Base-by-base conservation (phyloP, 2,113 vertebrate genomes). In the Phasianus colchicus region DNA sequence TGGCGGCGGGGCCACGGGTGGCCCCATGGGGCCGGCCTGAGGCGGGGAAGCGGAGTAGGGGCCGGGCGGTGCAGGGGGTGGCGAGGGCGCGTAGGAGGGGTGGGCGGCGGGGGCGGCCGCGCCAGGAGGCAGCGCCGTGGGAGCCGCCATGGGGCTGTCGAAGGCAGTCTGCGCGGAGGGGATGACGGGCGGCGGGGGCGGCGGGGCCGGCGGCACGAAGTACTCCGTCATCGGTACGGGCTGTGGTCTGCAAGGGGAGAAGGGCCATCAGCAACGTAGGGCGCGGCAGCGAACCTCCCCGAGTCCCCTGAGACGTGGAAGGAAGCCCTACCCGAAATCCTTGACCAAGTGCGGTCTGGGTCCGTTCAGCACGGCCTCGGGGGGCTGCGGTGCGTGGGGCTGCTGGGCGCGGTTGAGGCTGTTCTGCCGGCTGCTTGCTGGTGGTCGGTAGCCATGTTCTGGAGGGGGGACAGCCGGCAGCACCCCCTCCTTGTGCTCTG, bases 141-240 rank as follows among this genome's bases (percentile, higher is more conserved):
- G 95, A 36, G 95, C 97, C 1, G 94, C 69, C 27, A 97, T 91
- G 79, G 98, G 97, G 88, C 98, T 98, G 96, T 98, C 98, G 90
- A 99, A 99, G 84, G 98, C 98, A 2, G 98, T 99, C 95, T 99
- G 99, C 0, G 99, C 98, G 0, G 99, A 98, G 10, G 99, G 99
- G 95, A 98, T 99, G 91, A 98, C 96, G 0, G 98, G 98, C 5
- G 98, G 98, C 0, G 98, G 98, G 0, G 98, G 98, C 2, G 99
- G 98, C 0, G 99, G 98, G 19, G 98, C 98, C 0, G 99, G 98
- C 0, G 99, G 98, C 92, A 98, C 98, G 24, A 98, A 98, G 96
- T 98, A 99, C 86, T 99, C 98, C 6, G 98, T 97, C 95, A 98
- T 98, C 36, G 98, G 98, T 95, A 98, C 96, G 5, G 98, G 98